These are phyloP conservation scores for Sylvicola cinctus DNA, from an alignment of 2,888 invertebrate genomes.

Conservation along the genomic window DNA sequence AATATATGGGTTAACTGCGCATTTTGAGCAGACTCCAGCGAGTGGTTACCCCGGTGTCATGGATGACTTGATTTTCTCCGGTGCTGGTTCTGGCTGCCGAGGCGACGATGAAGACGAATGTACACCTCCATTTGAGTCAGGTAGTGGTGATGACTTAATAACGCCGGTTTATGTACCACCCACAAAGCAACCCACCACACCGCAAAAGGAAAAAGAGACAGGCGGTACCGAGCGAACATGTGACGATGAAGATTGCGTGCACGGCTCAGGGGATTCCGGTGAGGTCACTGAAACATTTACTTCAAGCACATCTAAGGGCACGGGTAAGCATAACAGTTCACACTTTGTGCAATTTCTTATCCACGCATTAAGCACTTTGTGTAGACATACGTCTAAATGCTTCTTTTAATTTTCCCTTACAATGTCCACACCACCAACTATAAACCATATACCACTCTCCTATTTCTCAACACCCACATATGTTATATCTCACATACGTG, in stretches of 20 bases:
- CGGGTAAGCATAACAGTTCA: slow-evolving; percentile 19
- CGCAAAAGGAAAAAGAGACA: slow-evolving; percentile 15
- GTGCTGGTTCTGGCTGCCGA: slow-evolving; percentile 77
- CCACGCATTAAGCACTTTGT: too few relatives aligned
- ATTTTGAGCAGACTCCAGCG: slow-evolving; percentile 47
- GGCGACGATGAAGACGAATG: slow-evolving; percentile 88
- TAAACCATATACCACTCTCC: too few relatives aligned
- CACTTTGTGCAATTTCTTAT: too few relatives aligned
- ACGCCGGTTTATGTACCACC: slow-evolving; percentile 82
- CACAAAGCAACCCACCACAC: slow-evolving; percentile 43
- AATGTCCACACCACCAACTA: too few relatives aligned
- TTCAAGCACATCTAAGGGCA: slow-evolving; percentile 31
- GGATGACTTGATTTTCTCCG: slow-evolving; percentile 82
- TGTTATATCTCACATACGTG: too few relatives aligned
- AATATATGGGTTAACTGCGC: too few relatives aligned
- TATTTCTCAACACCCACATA: too few relatives aligned
- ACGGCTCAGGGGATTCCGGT: slow-evolving; percentile 56
- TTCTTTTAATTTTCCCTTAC: slow-evolving; percentile 5
- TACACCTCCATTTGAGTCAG: slow-evolving; percentile 59
- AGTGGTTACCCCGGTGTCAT: slow-evolving; percentile 56
- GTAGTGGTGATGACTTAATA: slow-evolving; percentile 78
- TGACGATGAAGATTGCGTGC: slow-evolving; percentile 73
- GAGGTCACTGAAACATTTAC: slow-evolving; percentile 43
- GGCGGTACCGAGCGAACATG: slow-evolving; percentile 32
- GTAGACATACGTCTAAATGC: too few relatives aligned